phyloP scores from a whole-genome alignment of 2,113 vertebrate genomes.

The Ceyx margarethae region DNA sequence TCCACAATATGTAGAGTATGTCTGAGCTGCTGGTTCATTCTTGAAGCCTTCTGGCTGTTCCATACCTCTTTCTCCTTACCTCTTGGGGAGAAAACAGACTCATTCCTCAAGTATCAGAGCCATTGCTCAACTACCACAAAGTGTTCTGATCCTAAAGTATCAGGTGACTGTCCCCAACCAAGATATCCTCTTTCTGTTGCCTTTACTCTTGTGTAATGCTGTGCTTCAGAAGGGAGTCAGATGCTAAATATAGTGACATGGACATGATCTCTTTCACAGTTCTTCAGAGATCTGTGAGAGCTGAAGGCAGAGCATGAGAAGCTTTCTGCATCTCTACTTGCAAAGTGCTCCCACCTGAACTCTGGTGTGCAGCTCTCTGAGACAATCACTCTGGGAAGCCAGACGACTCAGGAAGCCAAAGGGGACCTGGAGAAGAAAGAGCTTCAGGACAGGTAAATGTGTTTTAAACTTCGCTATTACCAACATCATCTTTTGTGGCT shows the following conservation, averaged over 20 bases:
- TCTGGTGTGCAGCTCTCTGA: constrained; percentile 17
- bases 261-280: background rate
- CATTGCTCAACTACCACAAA: background rate
- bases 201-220: background rate
- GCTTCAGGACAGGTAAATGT: constrained; percentile 69
- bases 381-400: background rate
- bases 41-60: background rate
- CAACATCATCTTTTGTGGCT: background rate
- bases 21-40: background rate
- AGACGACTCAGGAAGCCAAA: constrained; percentile 40
- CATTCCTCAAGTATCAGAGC: background rate
- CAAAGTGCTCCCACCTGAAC: background rate
- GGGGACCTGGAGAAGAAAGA: constrained; percentile 51
- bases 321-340: too few species aligned
- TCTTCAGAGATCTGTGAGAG: constrained; percentile 83
- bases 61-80: background rate
- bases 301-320: constrained; percentile 79
- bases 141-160: background rate
- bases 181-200: background rate
- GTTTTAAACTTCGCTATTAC: background rate
- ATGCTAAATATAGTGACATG: background rate
- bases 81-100: background rate
- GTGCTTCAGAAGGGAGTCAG: background rate
- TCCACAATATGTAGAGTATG: background rate
- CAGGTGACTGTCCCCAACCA: rapidly evolving